These are phyloP conservation scores for Drosophila dunni DNA, from an alignment of 1,140 invertebrate genomes.

Conservation along the genomic window DNA sequence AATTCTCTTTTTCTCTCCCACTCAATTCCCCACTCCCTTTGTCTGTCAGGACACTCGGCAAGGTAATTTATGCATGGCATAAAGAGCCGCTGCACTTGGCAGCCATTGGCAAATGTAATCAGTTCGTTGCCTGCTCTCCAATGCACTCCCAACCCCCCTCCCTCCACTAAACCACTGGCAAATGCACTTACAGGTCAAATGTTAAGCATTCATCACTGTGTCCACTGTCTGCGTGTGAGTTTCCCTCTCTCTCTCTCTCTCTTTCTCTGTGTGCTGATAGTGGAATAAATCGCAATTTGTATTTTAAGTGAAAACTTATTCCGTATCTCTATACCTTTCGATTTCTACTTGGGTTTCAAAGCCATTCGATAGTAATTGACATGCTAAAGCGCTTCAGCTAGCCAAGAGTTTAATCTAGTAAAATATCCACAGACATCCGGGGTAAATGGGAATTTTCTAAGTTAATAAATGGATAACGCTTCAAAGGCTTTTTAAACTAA, in stretches of 20 bases:
- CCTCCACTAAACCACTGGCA: not conserved
- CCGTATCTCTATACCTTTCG: constrained; percentile 2
- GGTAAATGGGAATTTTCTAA: not conserved
- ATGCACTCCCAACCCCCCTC: not conserved
- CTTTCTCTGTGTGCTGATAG: not conserved
- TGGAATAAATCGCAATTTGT: constrained; percentile 30
- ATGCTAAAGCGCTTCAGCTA: constrained; percentile 3
- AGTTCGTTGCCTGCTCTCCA: constrained; percentile 7
- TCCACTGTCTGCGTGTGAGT: not conserved
- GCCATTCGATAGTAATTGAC: not conserved
- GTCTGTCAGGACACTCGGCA: constrained; percentile 11
- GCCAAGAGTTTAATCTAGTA: not conserved
- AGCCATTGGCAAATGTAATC: constrained; percentile 41
- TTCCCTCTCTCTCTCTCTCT: too few species aligned
- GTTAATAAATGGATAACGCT: too few species aligned
- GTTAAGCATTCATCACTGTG: constrained; percentile 58
- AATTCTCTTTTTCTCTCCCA: not conserved
- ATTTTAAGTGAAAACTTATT: constrained; percentile 24
- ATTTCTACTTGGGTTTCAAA: not conserved
- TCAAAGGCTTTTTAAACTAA: too few species aligned
- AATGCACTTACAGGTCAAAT: constrained; percentile 45
- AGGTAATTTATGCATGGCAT: constrained; percentile 62
- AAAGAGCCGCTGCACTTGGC: constrained; percentile 51
- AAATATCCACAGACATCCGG: not conserved
- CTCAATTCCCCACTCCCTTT: not conserved